Evolutionary conservation across 2,888 invertebrate genomes (phyloP), one percentile per base, ranked within the genome.

Genomic region (Bruchidius siliquastri): DNA sequence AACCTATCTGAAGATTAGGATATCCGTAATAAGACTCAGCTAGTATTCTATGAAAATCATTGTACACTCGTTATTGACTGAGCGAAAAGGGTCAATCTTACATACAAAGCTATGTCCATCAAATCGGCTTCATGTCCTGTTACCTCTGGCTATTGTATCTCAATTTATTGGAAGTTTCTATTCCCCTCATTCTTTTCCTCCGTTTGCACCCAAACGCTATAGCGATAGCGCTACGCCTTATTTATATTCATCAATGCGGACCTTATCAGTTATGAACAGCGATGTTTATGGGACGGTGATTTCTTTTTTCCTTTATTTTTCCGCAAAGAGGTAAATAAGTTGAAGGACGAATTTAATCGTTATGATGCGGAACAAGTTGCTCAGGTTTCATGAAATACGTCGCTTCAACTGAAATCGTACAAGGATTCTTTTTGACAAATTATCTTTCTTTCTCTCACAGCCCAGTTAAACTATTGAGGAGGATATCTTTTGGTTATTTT

Each of bases 171-270:
- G 49, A 49, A 13, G 49, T 49, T 8, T 49, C 18, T 18, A 13
- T 4, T 49, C 13, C 49, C 49, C 49, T 18, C 18, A 49, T 49
- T 49, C 49, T 49, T 13, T 8, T 26, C 2, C 26, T 26, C 26
- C 26, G 13, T 49, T 49, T 49, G 49, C 49, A 49, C 49, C 13
- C 49, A 49, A 13, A 49, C 49, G 49, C 49, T 49, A 49, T 13
- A 49, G 84, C 85, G 85, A 86, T 86, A 85, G 85, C 82, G 79
- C 82, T 80, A 80, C 82, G 84, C 85, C 86, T 86, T 86, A 86
- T 86, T 85, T 86, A 86, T 86, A 86, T 86, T 86, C 86, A 86
- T 86, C 86, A 86, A 86, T 86, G 85, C 82, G 79, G 81, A 81
- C 73, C 81, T 85, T 86, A 86, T 86, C 86, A 84, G 85, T 85